phyloP scores from a whole-genome alignment of 1,140 invertebrate species.

The Nephila pilipes region DNA sequence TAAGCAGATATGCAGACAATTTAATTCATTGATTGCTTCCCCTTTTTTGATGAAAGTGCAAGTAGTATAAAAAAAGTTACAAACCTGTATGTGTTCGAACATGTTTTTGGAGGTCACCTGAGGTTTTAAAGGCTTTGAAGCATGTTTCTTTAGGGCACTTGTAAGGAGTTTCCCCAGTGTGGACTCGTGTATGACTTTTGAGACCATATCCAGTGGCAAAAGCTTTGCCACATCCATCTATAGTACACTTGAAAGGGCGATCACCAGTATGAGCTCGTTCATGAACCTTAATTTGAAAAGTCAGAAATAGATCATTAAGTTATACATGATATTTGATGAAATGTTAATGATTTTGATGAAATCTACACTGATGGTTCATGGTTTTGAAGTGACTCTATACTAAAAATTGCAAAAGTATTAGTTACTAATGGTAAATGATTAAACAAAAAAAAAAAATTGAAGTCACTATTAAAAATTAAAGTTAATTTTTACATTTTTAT shows the following conservation, averaged over 20 bases:
- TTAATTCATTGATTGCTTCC: too few species aligned
- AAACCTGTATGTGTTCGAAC: constrained; percentile 87
- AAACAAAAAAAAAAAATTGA: too few species aligned
- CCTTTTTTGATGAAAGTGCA: too few species aligned
- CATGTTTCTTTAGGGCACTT: constrained; percentile 84
- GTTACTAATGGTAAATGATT: too few species aligned
- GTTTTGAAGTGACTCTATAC: too few species aligned
- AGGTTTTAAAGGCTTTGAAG: constrained; percentile 86
- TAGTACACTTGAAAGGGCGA: constrained; percentile 79
- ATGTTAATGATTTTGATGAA: too few species aligned
- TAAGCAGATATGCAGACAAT: too few species aligned
- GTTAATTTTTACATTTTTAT: too few species aligned
- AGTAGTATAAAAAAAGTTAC: not conserved
- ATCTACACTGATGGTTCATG: too few species aligned
- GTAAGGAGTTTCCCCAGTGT: constrained; percentile 88
- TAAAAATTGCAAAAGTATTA: too few species aligned
- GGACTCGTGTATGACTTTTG: constrained; percentile 86
- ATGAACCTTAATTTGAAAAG: constrained; percentile 83
- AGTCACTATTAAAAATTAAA: too few species aligned
- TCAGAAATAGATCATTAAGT: not conserved
- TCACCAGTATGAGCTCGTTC: constrained; percentile 82
- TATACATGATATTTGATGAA: too few species aligned
- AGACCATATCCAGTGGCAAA: constrained; percentile 87
- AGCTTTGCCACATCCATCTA: constrained; percentile 85
- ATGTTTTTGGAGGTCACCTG: constrained; percentile 87